Conservation (phyloP, 2,888 invertebrate species). For the Amphipoea oculea region DNA sequence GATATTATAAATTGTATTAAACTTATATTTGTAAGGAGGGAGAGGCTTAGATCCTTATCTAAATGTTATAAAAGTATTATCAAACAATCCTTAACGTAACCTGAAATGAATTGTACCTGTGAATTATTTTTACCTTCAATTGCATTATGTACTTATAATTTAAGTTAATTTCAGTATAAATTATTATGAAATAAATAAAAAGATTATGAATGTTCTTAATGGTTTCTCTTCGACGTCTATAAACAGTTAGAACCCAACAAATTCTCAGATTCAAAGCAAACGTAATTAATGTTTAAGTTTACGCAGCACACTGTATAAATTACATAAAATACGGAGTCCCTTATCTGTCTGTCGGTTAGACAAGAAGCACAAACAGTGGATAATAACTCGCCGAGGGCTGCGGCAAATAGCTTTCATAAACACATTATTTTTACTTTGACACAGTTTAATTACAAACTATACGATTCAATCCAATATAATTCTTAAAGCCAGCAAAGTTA, state of each 20-base stretch:
- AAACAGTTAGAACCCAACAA: not conserved
- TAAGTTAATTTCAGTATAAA: conserved; percentile 58
- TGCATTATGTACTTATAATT: conserved; percentile 43
- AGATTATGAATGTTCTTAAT: conserved; percentile 60
- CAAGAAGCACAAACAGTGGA: conserved; percentile 35
- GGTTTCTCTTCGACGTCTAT: conserved; percentile 31
- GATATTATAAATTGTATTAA: conserved; percentile 54
- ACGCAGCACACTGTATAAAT: conserved; percentile 35
- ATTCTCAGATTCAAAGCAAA: conserved; percentile 21
- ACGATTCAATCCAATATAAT: conserved; percentile 10
- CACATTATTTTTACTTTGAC: conserved; percentile 41
- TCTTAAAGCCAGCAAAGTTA: conserved; percentile 11
- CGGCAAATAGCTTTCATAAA: conserved; percentile 43
- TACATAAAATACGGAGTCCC: conserved; percentile 31
- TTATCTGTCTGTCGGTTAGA: conserved; percentile 31
- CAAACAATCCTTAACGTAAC: conserved; percentile 57
- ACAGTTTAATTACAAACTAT: conserved; percentile 26
- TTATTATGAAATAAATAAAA: conserved; percentile 63
- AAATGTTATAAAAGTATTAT: conserved; percentile 66
- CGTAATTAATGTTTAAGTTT: conserved; percentile 56
- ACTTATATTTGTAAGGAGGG: conserved; percentile 70
- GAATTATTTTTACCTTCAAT: conserved; percentile 66
- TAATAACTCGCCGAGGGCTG: conserved; percentile 36
- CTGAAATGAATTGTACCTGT: conserved; percentile 69
- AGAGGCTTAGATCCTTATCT: conserved; percentile 76